Percentiles rank a stretch among this genome's conserved stretches.
These are phyloP conservation scores for Aplodontia rufa DNA, from an alignment of 2,113 vertebrate species.

Conservation along the genomic window DNA sequence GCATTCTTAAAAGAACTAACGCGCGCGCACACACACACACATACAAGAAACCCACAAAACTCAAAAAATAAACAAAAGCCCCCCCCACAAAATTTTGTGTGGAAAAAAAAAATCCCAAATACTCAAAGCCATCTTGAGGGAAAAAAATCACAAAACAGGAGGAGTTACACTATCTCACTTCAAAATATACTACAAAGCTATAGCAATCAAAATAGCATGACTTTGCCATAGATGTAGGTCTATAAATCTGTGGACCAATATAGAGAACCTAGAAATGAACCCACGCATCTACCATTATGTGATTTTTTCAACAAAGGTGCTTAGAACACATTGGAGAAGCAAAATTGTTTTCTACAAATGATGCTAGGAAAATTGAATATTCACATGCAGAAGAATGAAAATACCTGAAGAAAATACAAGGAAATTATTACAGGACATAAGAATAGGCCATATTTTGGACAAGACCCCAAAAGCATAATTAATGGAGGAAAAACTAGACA, in stretches of 20 bases:
- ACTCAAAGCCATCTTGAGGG: neutral
- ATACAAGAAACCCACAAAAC: too few species aligned
- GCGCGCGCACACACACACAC: too few species aligned
- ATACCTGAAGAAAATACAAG: neutral
- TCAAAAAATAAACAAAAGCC: too few species aligned
- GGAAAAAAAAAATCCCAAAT: neutral
- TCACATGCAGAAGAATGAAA: neutral
- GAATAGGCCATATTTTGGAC: neutral
- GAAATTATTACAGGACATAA: too few species aligned
- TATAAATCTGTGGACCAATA: neutral
- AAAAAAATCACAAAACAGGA: neutral
- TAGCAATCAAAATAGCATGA: neutral
- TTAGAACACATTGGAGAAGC: neutral
- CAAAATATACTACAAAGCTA: neutral
- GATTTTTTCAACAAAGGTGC: neutral
- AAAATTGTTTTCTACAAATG: neutral
- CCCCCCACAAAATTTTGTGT: neutral
- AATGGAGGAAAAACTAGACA: neutral
- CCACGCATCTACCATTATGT: neutral
- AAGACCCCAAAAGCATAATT: neutral
- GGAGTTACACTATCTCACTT: neutral
- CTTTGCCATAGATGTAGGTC: neutral
- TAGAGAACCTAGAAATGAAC: neutral
- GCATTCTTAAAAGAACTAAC: neutral
- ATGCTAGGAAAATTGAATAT: neutral